Conservation (phyloP, 1,140 invertebrate genomes). For the Drosophila kikkawai region DNA sequence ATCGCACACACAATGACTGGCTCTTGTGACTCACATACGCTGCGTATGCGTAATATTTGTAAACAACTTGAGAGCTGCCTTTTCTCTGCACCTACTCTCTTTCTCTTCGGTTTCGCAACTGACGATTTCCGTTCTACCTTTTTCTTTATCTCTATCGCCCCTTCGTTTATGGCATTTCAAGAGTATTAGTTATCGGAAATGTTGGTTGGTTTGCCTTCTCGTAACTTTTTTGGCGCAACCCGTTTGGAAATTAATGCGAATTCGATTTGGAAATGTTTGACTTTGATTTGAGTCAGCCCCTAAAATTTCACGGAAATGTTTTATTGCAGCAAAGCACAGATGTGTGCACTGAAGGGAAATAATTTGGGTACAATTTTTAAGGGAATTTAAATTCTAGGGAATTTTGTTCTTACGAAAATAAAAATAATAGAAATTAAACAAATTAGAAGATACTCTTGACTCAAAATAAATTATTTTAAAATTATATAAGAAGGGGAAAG, state of each 20-base stretch:
- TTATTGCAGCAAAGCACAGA: slow-evolving; percentile 5
- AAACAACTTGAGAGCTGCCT: slow-evolving; percentile 18
- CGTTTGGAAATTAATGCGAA: slow-evolving; percentile 74
- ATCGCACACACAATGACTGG: slow-evolving; percentile 31
- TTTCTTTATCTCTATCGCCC: slow-evolving; percentile 47
- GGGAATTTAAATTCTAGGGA: not conserved
- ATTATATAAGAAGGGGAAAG: not conserved
- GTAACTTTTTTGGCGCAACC: slow-evolving; percentile 47
- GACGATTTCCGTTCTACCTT: slow-evolving; percentile 36
- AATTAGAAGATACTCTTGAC: not conserved
- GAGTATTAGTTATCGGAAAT: slow-evolving; percentile 67
- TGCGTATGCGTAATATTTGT: slow-evolving; percentile 67
- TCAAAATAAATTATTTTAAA: not conserved
- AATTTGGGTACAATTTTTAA: not conserved
- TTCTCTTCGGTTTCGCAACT: not conserved
- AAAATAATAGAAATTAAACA: not conserved
- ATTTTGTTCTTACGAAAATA: not conserved
- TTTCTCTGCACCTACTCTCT: slow-evolving; percentile 8
- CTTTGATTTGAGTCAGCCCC: slow-evolving; percentile 65
- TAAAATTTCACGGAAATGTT: slow-evolving; percentile 61
- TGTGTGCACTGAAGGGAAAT: slow-evolving; percentile 9
- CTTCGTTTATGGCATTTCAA: slow-evolving; percentile 53
- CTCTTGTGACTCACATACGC: slow-evolving; percentile 49
- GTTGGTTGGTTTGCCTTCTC: slow-evolving; percentile 52
- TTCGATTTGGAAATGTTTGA: slow-evolving; percentile 70